A percentile compares a stretch with the other conserved stretches of the same genome.
These are phyloP conservation scores for Athalia rosae DNA, from an alignment of 2,888 invertebrate genomes.

Conservation along the genomic window DNA sequence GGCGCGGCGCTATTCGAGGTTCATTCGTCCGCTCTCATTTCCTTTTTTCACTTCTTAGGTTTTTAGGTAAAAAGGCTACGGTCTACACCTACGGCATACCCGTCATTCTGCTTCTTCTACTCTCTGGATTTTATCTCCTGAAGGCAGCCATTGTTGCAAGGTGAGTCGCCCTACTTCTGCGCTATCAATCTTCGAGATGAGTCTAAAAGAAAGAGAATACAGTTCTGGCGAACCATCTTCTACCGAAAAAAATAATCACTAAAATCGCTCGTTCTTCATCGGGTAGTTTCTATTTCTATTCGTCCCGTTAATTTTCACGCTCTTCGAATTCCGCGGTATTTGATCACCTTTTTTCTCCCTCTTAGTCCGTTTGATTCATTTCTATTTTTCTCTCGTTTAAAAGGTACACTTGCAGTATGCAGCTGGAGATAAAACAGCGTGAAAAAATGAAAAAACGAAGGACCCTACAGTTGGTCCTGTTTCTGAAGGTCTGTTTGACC, in stretches of 20 bases:
- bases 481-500: constrained; percentile 76
- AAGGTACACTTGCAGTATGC: constrained; percentile 78
- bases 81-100: constrained; percentile 76
- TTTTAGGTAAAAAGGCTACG: constrained; percentile 74
- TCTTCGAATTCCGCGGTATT: no score
- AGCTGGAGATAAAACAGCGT: constrained; percentile 77
- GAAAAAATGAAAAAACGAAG: constrained; percentile 78
- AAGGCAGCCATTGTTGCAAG: constrained; percentile 77
- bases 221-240: no score
- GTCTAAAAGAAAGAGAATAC: neutral
- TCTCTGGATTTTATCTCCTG: constrained; percentile 74
- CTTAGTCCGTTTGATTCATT: neutral
- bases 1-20: neutral
- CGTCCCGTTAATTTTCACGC: no score
- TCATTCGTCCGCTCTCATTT: constrained; percentile 29
- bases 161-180: constrained; percentile 54
- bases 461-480: constrained; percentile 77
- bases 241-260: no score
- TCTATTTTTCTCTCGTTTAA: neutral
- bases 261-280: no score
- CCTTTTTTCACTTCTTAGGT: constrained; percentile 70
- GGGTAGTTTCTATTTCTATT: no score
- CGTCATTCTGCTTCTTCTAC: constrained; percentile 72
- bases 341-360: neutral
- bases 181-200: neutral